Evolutionary conservation across 2,888 invertebrate genomes (phyloP).

Genomic region (Rosalia funebris): DNA sequence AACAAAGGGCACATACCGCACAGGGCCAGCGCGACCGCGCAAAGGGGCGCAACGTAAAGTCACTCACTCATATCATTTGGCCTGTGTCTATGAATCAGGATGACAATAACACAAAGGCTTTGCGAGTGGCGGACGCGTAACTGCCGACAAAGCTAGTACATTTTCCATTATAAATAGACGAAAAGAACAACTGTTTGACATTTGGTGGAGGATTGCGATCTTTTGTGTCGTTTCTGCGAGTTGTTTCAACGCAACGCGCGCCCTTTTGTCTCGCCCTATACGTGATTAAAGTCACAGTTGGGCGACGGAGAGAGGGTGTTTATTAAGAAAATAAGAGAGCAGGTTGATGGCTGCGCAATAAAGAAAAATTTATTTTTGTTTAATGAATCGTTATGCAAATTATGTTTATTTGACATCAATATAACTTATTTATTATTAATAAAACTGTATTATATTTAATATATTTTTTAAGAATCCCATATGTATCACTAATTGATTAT

Average conservation of each 20-base stretch:
- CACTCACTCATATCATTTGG: conserved; percentile 46
- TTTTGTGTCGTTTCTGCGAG: conserved; percentile 39
- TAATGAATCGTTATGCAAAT: no score
- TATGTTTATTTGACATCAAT: no score
- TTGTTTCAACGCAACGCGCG: conserved; percentile 4
- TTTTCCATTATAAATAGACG: conserved; percentile 35
- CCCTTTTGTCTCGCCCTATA: conserved; percentile 10
- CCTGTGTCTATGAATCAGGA: conserved; percentile 44
- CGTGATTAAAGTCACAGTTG: conserved; percentile 6
- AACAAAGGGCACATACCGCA: conserved; percentile 23
- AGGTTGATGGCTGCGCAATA: not conserved
- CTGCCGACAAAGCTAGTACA: conserved; percentile 20
- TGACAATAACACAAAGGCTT: conserved; percentile 36
- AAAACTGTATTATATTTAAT: no score
- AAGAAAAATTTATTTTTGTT: no score
- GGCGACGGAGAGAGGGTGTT: not conserved
- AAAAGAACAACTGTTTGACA: conserved; percentile 47
- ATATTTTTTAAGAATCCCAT: no score
- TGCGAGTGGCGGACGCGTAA: conserved; percentile 28
- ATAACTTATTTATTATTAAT: no score
- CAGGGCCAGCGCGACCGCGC: conserved; percentile 21
- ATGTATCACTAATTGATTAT: no score
- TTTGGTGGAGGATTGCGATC: conserved; percentile 42
- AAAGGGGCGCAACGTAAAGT: conserved; percentile 39
- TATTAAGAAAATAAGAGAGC: conserved; percentile 1